Conservation (phyloP, 2,113 vertebrate species). For the Danio rerio region GRCz12tu NC_133193.1:25409501-25410000, state of each 20-base stretch:
- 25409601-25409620: constrained; percentile 48
- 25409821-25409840: too few relatives aligned
- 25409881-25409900: too few relatives aligned
- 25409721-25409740: neutral
- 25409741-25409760: neutral
- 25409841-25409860: too few relatives aligned
- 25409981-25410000: too few relatives aligned
- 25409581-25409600: constrained; percentile 49
- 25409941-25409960: too few relatives aligned
- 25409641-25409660: constrained; percentile 15
- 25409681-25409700: constrained; percentile 16
- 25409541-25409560: constrained; percentile 56
- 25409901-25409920: too few relatives aligned
- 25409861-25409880: too few relatives aligned
- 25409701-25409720: neutral
- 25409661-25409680: constrained; percentile 30
- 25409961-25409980: too few relatives aligned
- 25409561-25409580: constrained; percentile 51
- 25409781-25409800: neutral
- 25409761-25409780: neutral
- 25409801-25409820: too few relatives aligned
- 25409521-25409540: constrained; percentile 46
- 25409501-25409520: constrained; percentile 26
- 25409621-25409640: constrained; percentile 34
- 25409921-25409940: too few relatives aligned